A percentile compares a stretch with the other conserved stretches of the same genome.
These are phyloP conservation scores for Lepidotrigona ventralis DNA, from an alignment of 1,140 invertebrate species.

Conservation along the genomic window DNA sequence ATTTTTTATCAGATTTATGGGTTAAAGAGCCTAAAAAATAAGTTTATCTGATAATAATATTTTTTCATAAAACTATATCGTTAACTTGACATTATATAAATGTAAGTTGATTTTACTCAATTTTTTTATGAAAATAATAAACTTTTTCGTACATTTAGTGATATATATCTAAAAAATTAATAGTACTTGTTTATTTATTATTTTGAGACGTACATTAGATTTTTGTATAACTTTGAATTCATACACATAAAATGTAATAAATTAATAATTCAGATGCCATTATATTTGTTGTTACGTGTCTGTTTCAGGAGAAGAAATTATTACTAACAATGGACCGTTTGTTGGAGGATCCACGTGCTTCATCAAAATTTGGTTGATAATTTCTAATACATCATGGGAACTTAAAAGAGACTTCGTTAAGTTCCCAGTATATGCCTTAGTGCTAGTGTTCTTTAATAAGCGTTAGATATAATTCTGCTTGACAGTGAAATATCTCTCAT, in stretches of 20 bases:
- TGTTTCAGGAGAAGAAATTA: slow-evolving; percentile 61
- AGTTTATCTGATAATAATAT: neutral
- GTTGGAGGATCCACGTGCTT: slow-evolving; percentile 77
- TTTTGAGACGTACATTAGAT: neutral
- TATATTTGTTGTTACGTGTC: slow-evolving; percentile 18
- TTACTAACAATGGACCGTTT: slow-evolving; percentile 74
- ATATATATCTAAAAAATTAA: neutral
- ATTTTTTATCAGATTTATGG: neutral
- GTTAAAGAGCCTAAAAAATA: neutral
- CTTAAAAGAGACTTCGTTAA: slow-evolving; percentile 73
- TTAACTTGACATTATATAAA: neutral
- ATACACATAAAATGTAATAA: neutral
- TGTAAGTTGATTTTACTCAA: slow-evolving; percentile 6
- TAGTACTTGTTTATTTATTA: slow-evolving; percentile 1
- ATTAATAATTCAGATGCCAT: neutral
- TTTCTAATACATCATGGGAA: slow-evolving; percentile 74
- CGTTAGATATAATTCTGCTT: slow-evolving; percentile 49
- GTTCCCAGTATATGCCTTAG: slow-evolving; percentile 70
- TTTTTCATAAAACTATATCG: neutral
- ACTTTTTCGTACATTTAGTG: neutral
- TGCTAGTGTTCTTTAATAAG: slow-evolving; percentile 63
- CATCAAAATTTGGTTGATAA: slow-evolving; percentile 79
- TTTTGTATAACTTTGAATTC: neutral
- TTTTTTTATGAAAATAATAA: neutral
- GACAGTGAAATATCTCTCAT: slow-evolving; percentile 43